These are phyloP conservation scores for Crambe crambe DNA, from an alignment of 37 sponge, comb jelly and placozoan genomes.

Conservation along the genomic window DNA sequence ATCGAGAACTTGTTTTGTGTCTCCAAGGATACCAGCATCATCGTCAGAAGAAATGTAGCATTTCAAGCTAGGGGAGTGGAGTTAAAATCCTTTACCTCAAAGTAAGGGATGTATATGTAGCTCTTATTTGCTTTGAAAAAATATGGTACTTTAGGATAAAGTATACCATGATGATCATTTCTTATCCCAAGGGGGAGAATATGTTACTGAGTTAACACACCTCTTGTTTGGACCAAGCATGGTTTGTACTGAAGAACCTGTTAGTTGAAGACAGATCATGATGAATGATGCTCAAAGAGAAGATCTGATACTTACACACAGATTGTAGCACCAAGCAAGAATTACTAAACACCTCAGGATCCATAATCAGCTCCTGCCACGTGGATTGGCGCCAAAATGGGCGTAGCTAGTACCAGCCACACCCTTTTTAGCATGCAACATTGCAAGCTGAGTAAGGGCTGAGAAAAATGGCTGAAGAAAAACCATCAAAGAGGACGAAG, in stretches of 20 bases:
- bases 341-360: not conserved
- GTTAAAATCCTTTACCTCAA: not conserved
- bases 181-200: too few relatives aligned
- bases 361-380: too few relatives aligned
- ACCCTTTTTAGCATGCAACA: not conserved
- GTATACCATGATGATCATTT: too few relatives aligned
- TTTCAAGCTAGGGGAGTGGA: not conserved
- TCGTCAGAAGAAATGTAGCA: constrained; percentile 5
- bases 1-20: constrained; percentile 14
- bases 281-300: too few relatives aligned
- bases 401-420: not conserved
- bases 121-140: too few relatives aligned
- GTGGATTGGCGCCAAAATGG: not conserved
- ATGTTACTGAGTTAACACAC: too few relatives aligned
- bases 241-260: constrained; percentile 18
- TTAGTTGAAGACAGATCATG: not conserved
- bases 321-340: not conserved
- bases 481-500: not conserved
- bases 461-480: not conserved
- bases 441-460: not conserved
- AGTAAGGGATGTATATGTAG: not conserved
- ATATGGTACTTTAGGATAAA: too few relatives aligned
- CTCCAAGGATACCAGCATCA: constrained; percentile 13
- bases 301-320: not conserved
- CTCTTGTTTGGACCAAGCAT: constrained; percentile 21